Base-by-base conservation (phyloP, 1,140 invertebrate species). In the Augochlora pura region DNA sequence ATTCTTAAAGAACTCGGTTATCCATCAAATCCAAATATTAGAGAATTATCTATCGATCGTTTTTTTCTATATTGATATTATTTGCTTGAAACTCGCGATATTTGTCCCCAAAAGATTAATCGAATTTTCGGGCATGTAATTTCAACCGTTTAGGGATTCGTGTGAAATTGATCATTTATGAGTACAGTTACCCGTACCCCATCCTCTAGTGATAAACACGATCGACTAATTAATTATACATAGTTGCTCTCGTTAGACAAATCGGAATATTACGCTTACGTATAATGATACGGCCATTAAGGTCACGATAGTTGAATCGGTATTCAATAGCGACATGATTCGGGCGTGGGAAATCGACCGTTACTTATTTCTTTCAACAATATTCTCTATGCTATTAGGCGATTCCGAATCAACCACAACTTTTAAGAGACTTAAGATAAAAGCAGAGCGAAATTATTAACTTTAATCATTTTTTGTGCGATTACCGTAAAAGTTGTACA, bases 191-290 rank as follows among this genome's bases (percentile, higher is more conserved):
- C 66, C 49, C 60, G 54, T 66, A 54, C 75, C 64, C 42, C 63
- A 76, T 74, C 49, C 49, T 42, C 23, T 83, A 54, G 78, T 60
- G 57, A 64, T 85, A 78, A 68, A 57, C 65, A 81, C 72, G 76
- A 79, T 80, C 69, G 72, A 85, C 63, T 85, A 57, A 57, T 57
- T 57, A 57, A 57, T 57, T 70, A 70, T 23, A 68, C 49, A 72
- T 71, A 85, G 79, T 81, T 77, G 75, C 65, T 81, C 75, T 81
- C 38, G 76, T 78, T 89, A 91, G 88, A 80, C 68, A 80, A 87
- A 87, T 88, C 85, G 85, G 88, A 88, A 88, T 91, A 89, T 86
- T 90, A 91, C 90, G 90, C 90, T 91, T 91, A 91, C 67, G 67
- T 72, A 80, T 82, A 82, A 71, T 79, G 59, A 86, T 84, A 86